A percentile compares a stretch with the other conserved stretches of the same genome.
Evolutionary conservation across 2,888 invertebrate genomes (phyloP).

Genomic region (Heteromyza rotundicornis): DNA sequence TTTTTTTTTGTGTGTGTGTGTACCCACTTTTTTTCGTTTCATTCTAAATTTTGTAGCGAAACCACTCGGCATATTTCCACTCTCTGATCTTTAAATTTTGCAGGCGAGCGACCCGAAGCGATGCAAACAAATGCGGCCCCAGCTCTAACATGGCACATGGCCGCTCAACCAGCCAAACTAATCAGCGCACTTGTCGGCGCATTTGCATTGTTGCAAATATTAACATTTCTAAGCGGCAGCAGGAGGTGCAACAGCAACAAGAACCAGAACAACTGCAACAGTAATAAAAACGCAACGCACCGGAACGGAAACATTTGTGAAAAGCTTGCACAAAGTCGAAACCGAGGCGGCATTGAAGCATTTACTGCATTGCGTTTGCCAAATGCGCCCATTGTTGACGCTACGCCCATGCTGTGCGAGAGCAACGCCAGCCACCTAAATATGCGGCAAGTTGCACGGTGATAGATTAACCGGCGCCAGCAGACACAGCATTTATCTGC

Average conservation of each 20-base stretch:
- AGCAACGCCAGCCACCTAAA: neutral
- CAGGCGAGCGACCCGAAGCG: constrained; percentile 79
- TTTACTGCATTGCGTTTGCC: neutral
- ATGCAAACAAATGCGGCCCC: constrained; percentile 77
- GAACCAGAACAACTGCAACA: too few species aligned
- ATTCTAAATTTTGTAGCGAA: too few species aligned
- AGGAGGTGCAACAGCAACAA: constrained; percentile 11
- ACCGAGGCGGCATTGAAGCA: neutral
- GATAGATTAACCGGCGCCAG: constrained; percentile 29
- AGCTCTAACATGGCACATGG: constrained; percentile 44
- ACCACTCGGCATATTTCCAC: too few species aligned
- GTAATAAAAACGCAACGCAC: neutral
- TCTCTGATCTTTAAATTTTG: too few species aligned
- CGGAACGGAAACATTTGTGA: neutral
- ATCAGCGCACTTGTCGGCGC: constrained; percentile 55
- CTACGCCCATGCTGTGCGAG: too few species aligned
- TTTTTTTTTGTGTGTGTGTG: too few species aligned
- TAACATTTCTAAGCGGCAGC: constrained; percentile 38
- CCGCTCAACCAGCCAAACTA: constrained; percentile 51
- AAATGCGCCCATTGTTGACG: too few species aligned
- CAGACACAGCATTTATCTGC: neutral
- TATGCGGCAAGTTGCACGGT: constrained; percentile 30
- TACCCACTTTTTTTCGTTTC: too few species aligned
- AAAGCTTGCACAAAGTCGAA: neutral
- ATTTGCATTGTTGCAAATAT: constrained; percentile 48